Evolutionary conservation across 2,888 invertebrate species (phyloP), one percentile per base, ranked within the genome.

Genomic region (Hyles lineata): DNA sequence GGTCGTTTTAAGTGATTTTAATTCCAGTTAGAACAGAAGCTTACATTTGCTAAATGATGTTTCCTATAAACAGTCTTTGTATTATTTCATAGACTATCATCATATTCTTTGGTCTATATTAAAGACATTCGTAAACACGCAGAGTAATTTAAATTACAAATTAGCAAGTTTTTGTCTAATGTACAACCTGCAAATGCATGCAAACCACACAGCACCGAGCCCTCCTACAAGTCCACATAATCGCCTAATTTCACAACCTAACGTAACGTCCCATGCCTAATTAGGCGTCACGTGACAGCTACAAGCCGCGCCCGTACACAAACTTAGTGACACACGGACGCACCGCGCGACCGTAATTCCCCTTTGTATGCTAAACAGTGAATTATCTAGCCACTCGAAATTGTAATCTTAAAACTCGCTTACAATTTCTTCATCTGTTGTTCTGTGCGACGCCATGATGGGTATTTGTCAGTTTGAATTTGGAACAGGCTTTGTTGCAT

Each of bases 311-410:
- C 93, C 87, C 87, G 83, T 88, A 88, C 88, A 89, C 88, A 89
- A 87, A 89, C 87, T 83, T 84, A 84, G 84, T 89, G 91, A 91
- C 92, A 92, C 86, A 91, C 91, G 90, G 87, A 92, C 91, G 89
- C 89, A 90, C 89, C 87, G 83, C 83, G 78, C 84, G 88, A 89
- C 91, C 89, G 93, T 93, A 93, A 93, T 92, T 89, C 92, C 89
- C 93, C 93, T 93, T 94, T 94, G 94, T 94, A 94, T 94, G 94
- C 93, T 91, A 94, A 87, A 93, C 91, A 90, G 88, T 88, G 92
- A 94, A 94, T 94, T 93, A 94, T 94, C 94, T 94, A 94, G 92
- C 91, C 89, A 86, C 88, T 91, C 91, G 89, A 93, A 94, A 94
- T 93, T 92, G 92, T 94, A 93, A 94, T 94, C 94, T 94, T 86